phyloP scores from a whole-genome alignment of 1,140 invertebrate species.

The Spodoptera frugiperda region DNA sequence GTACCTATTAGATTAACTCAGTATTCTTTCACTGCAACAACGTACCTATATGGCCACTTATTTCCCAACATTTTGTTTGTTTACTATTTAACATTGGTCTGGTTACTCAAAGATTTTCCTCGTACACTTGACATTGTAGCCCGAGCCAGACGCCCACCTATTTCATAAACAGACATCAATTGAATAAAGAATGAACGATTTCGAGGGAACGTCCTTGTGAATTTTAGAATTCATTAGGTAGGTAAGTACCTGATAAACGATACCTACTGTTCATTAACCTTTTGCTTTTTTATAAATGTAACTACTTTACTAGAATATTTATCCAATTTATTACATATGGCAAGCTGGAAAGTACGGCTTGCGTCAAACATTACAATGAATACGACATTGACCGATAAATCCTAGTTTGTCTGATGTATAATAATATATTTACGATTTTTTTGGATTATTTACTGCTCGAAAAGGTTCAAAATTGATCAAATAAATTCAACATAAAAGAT shows the following conservation, averaged over 20 bases:
- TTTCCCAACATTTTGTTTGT: conserved; percentile 36
- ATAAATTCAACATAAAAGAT: too few relatives aligned
- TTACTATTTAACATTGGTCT: conserved; percentile 44
- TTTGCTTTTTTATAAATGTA: too few relatives aligned
- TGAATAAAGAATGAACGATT: conserved; percentile 45
- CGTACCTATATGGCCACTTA: not conserved
- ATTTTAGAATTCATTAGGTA: not conserved
- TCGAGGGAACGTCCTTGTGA: conserved; percentile 24
- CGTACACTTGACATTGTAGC: conserved; percentile 73
- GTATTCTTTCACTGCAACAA: not conserved
- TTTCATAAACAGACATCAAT: conserved; percentile 62
- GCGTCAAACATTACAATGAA: conserved; percentile 14
- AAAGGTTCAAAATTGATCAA: too few relatives aligned
- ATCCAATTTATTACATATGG: not conserved
- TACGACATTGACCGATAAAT: conserved; percentile 17
- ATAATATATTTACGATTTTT: too few relatives aligned
- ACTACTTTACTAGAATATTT: too few relatives aligned
- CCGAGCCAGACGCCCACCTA: conserved; percentile 43
- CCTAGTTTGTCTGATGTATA: not conserved
- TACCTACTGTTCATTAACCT: too few relatives aligned
- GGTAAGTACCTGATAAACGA: too few relatives aligned
- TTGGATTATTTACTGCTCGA: too few relatives aligned
- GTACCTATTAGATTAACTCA: conserved; percentile 18
- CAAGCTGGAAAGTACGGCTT: conserved; percentile 18
- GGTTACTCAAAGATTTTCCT: conserved; percentile 54